Percentiles rank a stretch among this genome's conserved stretches.
Conservation (phyloP, 2,888 invertebrate genomes). For the Epistrophe grossulariae region DNA sequence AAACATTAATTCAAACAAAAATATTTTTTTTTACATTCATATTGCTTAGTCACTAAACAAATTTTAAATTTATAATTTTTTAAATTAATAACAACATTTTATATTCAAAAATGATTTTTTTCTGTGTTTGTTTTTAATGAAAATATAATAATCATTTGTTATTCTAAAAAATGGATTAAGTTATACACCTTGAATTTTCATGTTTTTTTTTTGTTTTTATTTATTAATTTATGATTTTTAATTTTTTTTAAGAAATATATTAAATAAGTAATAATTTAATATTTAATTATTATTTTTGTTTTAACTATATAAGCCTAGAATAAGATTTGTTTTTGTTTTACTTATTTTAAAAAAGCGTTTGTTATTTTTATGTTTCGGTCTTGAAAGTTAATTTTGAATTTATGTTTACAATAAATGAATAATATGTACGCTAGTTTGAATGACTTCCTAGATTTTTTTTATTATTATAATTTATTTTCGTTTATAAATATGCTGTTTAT, state of each 20-base stretch:
- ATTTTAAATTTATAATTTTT: neutral
- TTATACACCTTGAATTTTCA: slow-evolving; percentile 39
- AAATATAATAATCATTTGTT: slow-evolving; percentile 56
- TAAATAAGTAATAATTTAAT: slow-evolving; percentile 53
- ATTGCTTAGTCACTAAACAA: slow-evolving; percentile 18
- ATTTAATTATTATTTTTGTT: slow-evolving; percentile 18
- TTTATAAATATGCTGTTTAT: slow-evolving; percentile 37
- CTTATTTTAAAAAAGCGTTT: slow-evolving; percentile 59
- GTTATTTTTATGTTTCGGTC: slow-evolving; percentile 39
- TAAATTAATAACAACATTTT: slow-evolving; percentile 57
- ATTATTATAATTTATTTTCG: slow-evolving; percentile 1
- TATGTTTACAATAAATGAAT: slow-evolving; percentile 61
- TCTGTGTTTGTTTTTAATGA: neutral
- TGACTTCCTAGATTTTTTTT: slow-evolving; percentile 50
- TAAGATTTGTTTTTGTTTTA: slow-evolving; percentile 37
- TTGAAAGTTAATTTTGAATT: slow-evolving; percentile 65
- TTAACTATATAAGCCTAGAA: slow-evolving; percentile 67
- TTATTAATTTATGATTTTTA: slow-evolving; percentile 32
- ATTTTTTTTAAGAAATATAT: slow-evolving; percentile 59
- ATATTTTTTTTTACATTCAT: neutral
- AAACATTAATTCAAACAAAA: neutral
- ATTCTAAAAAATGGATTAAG: slow-evolving; percentile 67
- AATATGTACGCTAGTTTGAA: slow-evolving; percentile 51
- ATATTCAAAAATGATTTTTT: slow-evolving; percentile 56
- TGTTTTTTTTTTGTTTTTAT: neutral